Evolutionary conservation across 35 echinoderm and acorn worm genomes (phyloP), one percentile per base, ranked within the genome.

Genomic region (Hemicentrotus pulcherrimus): DNA sequence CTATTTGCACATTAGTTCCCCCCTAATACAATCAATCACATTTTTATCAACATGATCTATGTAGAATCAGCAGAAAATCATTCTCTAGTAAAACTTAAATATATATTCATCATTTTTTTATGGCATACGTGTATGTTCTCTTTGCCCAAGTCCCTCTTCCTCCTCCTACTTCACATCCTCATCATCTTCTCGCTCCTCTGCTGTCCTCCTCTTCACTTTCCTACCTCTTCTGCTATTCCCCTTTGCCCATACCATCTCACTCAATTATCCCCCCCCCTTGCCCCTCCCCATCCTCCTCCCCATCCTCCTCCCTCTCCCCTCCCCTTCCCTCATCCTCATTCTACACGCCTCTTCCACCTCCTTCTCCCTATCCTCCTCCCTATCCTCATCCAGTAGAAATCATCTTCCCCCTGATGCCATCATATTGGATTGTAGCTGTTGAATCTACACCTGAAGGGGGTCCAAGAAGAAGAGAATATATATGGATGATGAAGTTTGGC

Each of bases 381-480:
- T 22, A 28, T 78, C 65, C 65, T 78, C 65, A 22, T 78, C 65
- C 65, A 78, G 65, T n/a, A 28, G 65, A n/a, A 22, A 78, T 78
- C 65, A 78, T 22, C 22, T 78, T 28, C 24, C 7, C 88, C 88
- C n/a, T 47, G n/a, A 47, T 90, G 88, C 19, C 88, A 90, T 90
- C 88, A 32, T 90, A 78, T 22, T 78, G 28, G 65, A 78, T 78
- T 78, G 65, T 78, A 78, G 65, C 19, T 78, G 65, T 78, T 78
- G 28, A 78, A 78, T 78, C 65, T 78, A 78, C 88, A 41, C 88
- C 88, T 24, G 88, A 47, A 90, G 91, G 91, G 47, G 91, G 48
- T 58, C 32, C 13, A 18, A 93, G 46, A 93, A 14, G 15, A 32
- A 50, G 90, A 18, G 90, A 86, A 86, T 91, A 91, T 58, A 28